Evolutionary conservation across 2,888 invertebrate species (phyloP).

Genomic region (Seira ritae): DNA sequence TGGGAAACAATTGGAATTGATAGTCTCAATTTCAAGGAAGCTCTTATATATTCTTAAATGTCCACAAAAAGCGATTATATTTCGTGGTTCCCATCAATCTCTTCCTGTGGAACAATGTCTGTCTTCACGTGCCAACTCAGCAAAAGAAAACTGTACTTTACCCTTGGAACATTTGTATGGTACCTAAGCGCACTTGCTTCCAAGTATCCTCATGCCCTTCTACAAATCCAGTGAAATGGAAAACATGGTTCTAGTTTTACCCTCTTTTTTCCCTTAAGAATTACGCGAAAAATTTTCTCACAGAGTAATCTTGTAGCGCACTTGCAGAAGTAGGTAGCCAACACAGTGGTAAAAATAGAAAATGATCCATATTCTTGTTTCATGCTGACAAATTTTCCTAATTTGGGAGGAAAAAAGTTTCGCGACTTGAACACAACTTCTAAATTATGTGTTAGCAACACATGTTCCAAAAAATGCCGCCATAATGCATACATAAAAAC

Average conservation of each 20-base stretch:
- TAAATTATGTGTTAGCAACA: neutral
- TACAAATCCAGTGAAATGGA: neutral
- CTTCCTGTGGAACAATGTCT: no score
- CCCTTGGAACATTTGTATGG: no score
- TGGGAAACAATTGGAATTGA: no score
- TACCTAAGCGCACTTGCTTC: no score
- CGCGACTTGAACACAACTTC: neutral
- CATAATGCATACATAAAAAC: no score
- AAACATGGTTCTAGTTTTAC: neutral
- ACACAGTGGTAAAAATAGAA: neutral
- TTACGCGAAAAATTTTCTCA: neutral
- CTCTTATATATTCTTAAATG: no score
- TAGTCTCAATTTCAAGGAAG: no score
- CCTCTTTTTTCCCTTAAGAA: neutral
- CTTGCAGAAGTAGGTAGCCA: no score
- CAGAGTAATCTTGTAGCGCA: no score
- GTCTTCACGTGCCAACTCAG: no score
- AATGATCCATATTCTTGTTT: neutral
- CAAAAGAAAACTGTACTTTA: no score
- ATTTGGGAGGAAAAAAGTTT: neutral
- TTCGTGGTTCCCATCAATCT: neutral
- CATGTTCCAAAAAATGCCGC: neutral
- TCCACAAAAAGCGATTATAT: neutral
- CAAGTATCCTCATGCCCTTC: no score
- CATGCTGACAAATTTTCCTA: neutral